phyloP scores from a whole-genome alignment of 2,113 vertebrate species.

The Syrmaticus mikado region DNA sequence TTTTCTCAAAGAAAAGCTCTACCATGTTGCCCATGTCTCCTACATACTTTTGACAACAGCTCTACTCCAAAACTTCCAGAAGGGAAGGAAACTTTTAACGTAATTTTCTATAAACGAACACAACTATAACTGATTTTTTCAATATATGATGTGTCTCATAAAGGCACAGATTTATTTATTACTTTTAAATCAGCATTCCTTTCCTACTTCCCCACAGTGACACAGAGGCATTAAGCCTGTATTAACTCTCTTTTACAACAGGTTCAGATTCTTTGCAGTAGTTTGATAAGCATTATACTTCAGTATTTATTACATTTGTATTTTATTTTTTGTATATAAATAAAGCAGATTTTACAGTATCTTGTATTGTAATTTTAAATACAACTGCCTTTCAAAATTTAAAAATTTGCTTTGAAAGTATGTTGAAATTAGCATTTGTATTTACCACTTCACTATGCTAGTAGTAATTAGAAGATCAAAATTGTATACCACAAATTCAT shows the following conservation, averaged over 20 bases:
- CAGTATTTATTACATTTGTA: background rate
- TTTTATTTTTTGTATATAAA: constrained; percentile 52
- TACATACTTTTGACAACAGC: background rate
- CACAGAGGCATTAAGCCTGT: background rate
- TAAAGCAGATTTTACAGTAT: constrained; percentile 54
- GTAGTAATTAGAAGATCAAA: constrained; percentile 71
- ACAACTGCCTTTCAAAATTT: constrained; percentile 39
- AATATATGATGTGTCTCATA: background rate
- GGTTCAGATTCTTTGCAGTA: background rate
- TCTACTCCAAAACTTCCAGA: background rate
- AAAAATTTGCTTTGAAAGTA: constrained; percentile 63
- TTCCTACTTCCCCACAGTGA: background rate
- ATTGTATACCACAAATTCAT: constrained; percentile 62
- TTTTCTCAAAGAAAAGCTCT: background rate
- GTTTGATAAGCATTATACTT: constrained; percentile 39
- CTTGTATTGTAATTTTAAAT: constrained; percentile 69
- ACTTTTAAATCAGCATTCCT: background rate
- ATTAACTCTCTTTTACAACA: background rate
- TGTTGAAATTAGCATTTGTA: constrained; percentile 74
- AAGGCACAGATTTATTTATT: background rate
- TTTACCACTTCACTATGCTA: constrained; percentile 73
- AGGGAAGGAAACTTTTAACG: background rate
- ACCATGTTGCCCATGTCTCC: background rate
- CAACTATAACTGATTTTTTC: background rate
- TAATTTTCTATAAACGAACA: background rate